These are phyloP conservation scores for Idaea biselata DNA, from an alignment of 2,888 invertebrate genomes.

Conservation along the genomic window DNA sequence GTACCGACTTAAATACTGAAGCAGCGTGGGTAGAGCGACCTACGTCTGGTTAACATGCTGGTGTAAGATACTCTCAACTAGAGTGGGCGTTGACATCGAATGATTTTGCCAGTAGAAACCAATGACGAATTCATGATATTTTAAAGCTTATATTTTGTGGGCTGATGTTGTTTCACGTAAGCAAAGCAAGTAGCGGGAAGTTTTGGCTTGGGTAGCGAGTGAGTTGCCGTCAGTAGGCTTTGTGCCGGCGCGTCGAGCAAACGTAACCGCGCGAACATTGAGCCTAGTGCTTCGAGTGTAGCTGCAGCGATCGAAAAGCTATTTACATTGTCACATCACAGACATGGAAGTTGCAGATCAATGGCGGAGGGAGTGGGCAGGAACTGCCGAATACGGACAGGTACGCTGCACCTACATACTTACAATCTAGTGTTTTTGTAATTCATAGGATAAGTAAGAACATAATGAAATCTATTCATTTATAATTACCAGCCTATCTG, in stretches of 20 bases:
- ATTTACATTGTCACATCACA: conserved; percentile 35
- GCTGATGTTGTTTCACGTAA: conserved; percentile 45
- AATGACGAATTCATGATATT: conserved; percentile 69
- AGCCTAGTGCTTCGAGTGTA: conserved; percentile 65
- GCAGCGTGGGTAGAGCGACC: conserved; percentile 56
- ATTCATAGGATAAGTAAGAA: neutral
- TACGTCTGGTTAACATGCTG: conserved; percentile 51
- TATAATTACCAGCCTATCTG: neutral
- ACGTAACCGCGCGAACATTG: conserved; percentile 53
- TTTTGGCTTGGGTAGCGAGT: conserved; percentile 35
- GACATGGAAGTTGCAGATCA: conserved; percentile 75
- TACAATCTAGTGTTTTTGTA: neutral
- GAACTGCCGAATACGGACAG: conserved; percentile 76
- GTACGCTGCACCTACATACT: conserved; percentile 32
- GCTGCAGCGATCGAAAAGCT: conserved; percentile 66
- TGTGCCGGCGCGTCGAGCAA: conserved; percentile 52
- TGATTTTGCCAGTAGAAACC: conserved; percentile 69
- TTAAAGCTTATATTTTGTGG: conserved; percentile 56
- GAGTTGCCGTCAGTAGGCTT: conserved; percentile 55
- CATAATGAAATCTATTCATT: neutral
- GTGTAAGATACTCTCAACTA: conserved; percentile 39
- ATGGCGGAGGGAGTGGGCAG: conserved; percentile 77
- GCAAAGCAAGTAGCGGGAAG: conserved; percentile 32
- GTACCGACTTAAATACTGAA: conserved; percentile 5
- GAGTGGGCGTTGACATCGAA: conserved; percentile 72